A percentile compares a stretch with the other conserved stretches of the same genome.
Evolutionary conservation across 37 sponge, comb jelly and placozoan genomes (phyloP).

Genomic region (Eunapius fragilis): DNA sequence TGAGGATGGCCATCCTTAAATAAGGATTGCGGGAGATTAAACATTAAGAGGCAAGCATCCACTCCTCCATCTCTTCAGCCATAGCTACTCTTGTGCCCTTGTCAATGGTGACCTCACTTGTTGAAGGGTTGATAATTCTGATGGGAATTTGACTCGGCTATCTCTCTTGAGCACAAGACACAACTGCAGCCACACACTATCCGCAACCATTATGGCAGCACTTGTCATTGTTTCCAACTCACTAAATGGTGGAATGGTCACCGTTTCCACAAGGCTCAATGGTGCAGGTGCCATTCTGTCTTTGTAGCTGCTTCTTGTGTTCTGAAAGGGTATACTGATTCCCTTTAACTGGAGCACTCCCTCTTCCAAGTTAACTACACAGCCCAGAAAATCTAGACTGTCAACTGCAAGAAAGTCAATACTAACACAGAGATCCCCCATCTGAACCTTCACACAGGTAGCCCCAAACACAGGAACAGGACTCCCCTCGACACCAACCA

Average conservation of each 20-base stretch:
- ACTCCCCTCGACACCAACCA: slow-evolving; percentile 43
- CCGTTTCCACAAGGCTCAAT: not conserved
- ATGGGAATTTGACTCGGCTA: not conserved
- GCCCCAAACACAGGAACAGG: slow-evolving; percentile 16
- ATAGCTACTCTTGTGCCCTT: slow-evolving; percentile 14
- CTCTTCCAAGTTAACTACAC: not conserved
- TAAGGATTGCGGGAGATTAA: no score
- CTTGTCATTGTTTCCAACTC: not conserved
- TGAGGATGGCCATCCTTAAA: no score
- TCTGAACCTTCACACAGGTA: not conserved
- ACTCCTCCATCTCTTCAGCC: not conserved
- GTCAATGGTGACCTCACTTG: slow-evolving; percentile 2
- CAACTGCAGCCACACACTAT: slow-evolving; percentile 1
- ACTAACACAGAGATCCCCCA: not conserved
- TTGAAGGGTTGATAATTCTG: slow-evolving; percentile 8
- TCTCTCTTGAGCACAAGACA: not conserved
- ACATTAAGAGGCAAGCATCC: not conserved
- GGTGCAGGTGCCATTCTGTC: not conserved
- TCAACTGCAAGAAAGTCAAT: slow-evolving; percentile 9
- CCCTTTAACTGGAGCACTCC: slow-evolving; percentile 8
- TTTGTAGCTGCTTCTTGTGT: slow-evolving; percentile 7
- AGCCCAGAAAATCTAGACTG: slow-evolving; percentile 31
- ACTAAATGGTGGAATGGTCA: not conserved
- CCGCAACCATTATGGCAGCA: not conserved
- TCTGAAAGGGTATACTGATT: not conserved